These are phyloP conservation scores for Catalaphyllia jardinei DNA, from an alignment of 64 coral and sea anemone species.

Conservation along the genomic window DNA sequence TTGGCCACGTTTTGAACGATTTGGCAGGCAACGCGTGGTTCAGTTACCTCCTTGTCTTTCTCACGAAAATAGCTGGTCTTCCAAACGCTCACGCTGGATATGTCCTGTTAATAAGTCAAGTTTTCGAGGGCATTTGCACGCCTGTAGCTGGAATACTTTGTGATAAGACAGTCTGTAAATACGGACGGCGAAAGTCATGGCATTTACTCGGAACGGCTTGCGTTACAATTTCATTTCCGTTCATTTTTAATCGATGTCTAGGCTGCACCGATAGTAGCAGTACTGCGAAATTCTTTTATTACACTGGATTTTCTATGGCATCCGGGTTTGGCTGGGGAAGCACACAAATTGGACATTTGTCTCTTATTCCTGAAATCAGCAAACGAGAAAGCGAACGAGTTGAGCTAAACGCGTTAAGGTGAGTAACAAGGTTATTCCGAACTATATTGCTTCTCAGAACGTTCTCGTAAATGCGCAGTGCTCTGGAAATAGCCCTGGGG, in stretches of 20 bases:
- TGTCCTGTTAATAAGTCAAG: slow-evolving; percentile 60
- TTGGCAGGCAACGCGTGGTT: slow-evolving; percentile 78
- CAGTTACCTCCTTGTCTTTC: slow-evolving; percentile 78
- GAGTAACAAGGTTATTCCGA: background rate
- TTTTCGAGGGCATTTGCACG: slow-evolving; percentile 62
- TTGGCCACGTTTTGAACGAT: slow-evolving; percentile 86
- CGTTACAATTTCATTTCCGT: slow-evolving; percentile 60
- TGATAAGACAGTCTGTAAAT: slow-evolving; percentile 60
- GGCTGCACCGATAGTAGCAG: slow-evolving; percentile 36
- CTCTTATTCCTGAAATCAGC: slow-evolving; percentile 74
- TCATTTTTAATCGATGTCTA: slow-evolving; percentile 68
- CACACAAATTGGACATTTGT: slow-evolving; percentile 74
- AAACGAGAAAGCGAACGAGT: slow-evolving; percentile 61
- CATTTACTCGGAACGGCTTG: slow-evolving; percentile 65
- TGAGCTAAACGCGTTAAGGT: slow-evolving; percentile 68
- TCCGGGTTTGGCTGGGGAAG: slow-evolving; percentile 73
- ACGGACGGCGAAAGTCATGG: slow-evolving; percentile 73
- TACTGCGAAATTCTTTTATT: slow-evolving; percentile 57
- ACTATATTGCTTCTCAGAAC: no score
- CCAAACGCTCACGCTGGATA: slow-evolving; percentile 58
- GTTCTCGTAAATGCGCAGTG: no score
- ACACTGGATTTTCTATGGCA: slow-evolving; percentile 55
- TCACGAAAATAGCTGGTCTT: slow-evolving; percentile 55
- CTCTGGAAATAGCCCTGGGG: no score
- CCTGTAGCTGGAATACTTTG: slow-evolving; percentile 53